phyloP scores from a whole-genome alignment of 2,797 vertebrate genomes.

The Acomys russatus region DNA sequence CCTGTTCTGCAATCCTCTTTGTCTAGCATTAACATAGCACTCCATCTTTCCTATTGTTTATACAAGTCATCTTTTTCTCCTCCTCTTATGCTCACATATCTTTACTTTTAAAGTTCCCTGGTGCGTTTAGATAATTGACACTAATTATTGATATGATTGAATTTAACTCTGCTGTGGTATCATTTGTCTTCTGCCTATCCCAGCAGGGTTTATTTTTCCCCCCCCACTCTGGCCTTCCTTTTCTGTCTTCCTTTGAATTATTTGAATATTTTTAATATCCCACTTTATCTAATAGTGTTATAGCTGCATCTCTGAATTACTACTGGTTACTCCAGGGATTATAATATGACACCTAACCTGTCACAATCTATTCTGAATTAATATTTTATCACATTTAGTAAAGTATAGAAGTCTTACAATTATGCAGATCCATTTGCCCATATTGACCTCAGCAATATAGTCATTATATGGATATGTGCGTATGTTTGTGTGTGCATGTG shows the following conservation, averaged over 20 bases:
- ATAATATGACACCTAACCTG: neutral
- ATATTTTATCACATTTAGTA: conserved; percentile 19
- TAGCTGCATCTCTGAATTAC: neutral
- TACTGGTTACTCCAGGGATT: neutral
- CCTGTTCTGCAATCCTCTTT: conserved; percentile 5
- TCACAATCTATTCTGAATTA: neutral
- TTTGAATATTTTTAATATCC: conserved; percentile 7
- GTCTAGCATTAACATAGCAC: neutral
- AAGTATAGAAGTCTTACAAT: neutral
- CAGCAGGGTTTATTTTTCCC: neutral
- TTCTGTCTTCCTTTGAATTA: conserved; percentile 9
- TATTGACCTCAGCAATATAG: neutral
- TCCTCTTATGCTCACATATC: neutral
- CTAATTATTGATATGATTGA: conserved; percentile 15
- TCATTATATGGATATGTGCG: neutral
- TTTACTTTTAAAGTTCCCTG: conserved; percentile 49
- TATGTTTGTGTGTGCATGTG: neutral
- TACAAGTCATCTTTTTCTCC: neutral
- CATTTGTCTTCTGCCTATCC: conserved; percentile 13
- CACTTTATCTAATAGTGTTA: conserved; percentile 6
- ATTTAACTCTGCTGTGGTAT: conserved; percentile 44
- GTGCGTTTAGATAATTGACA: conserved; percentile 8
- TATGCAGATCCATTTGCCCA: neutral
- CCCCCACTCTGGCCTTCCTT: neutral
- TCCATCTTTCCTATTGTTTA: neutral